A percentile compares a stretch with the other conserved stretches of the same genome.
These are phyloP conservation scores for Saiga tatarica DNA, from an alignment of 2,113 vertebrate genomes.

Conservation along the genomic window DNA sequence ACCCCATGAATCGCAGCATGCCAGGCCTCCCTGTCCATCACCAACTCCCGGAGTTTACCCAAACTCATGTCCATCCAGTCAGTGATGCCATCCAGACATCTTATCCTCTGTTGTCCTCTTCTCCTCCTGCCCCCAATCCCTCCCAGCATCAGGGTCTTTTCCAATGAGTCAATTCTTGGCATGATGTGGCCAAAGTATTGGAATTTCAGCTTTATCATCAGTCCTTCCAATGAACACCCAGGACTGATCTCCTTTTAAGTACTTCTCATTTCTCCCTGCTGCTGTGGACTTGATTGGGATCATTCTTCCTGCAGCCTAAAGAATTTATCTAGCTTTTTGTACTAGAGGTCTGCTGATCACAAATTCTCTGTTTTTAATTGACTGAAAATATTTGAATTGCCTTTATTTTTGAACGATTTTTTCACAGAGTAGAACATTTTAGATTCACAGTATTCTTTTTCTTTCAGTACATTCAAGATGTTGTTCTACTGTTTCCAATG, in stretches of 20 bases:
- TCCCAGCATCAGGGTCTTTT: neutral
- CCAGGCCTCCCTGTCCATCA: neutral
- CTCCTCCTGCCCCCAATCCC: neutral
- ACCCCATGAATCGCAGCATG: neutral
- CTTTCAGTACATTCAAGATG: neutral
- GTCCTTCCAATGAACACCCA: neutral
- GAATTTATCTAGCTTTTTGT: neutral
- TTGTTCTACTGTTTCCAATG: neutral
- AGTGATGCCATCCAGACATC: neutral
- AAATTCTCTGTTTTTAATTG: neutral
- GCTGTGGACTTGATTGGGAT: neutral
- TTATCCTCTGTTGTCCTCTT: neutral
- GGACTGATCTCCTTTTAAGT: neutral
- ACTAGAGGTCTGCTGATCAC: neutral
- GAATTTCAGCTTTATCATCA: neutral
- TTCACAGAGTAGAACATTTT: neutral
- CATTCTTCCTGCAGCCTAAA: neutral
- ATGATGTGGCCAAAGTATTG: neutral
- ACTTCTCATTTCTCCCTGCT: neutral
- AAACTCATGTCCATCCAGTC: neutral
- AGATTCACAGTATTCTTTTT: neutral
- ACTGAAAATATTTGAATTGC: neutral
- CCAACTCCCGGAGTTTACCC: neutral
- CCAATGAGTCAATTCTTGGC: neutral
- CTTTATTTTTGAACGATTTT: neutral